phyloP scores from a whole-genome alignment of 2,888 invertebrate genomes.

The Noctua comes region DNA sequence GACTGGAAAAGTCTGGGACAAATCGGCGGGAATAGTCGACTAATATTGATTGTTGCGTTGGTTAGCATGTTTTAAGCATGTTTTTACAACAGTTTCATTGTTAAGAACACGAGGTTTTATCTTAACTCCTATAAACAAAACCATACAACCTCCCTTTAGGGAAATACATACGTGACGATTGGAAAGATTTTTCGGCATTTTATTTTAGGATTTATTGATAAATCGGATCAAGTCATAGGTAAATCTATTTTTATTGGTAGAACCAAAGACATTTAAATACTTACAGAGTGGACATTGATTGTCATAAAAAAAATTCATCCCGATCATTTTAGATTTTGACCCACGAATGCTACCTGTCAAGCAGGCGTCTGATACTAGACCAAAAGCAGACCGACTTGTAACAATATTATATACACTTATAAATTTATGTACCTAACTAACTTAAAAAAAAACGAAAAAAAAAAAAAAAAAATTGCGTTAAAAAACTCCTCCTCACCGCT shows the following conservation, averaged over 20 bases:
- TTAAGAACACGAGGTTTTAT: neutral
- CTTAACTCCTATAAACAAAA: neutral
- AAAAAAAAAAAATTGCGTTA: too few species aligned
- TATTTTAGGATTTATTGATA: neutral
- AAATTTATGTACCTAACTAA: too few species aligned
- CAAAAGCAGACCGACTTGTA: too few species aligned
- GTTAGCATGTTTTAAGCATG: neutral
- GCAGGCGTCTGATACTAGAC: too few species aligned
- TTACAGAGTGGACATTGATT: too few species aligned
- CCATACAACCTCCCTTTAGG: neutral
- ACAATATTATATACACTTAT: too few species aligned
- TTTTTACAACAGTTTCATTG: neutral
- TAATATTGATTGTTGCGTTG: conserved; percentile 5
- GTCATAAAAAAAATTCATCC: too few species aligned
- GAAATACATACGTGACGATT: neutral
- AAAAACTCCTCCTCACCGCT: too few species aligned
- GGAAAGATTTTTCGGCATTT: neutral
- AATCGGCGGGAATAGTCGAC: conserved; percentile 4
- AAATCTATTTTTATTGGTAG: neutral
- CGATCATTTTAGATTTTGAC: too few species aligned
- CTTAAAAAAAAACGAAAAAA: too few species aligned
- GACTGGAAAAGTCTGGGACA: neutral
- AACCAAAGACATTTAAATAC: too few species aligned
- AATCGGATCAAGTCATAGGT: neutral
- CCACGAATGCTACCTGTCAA: too few species aligned